Evolutionary conservation across 1,140 invertebrate genomes (phyloP), one percentile per base, ranked within the genome.

Genomic region (Drosophila aff.): DNA sequence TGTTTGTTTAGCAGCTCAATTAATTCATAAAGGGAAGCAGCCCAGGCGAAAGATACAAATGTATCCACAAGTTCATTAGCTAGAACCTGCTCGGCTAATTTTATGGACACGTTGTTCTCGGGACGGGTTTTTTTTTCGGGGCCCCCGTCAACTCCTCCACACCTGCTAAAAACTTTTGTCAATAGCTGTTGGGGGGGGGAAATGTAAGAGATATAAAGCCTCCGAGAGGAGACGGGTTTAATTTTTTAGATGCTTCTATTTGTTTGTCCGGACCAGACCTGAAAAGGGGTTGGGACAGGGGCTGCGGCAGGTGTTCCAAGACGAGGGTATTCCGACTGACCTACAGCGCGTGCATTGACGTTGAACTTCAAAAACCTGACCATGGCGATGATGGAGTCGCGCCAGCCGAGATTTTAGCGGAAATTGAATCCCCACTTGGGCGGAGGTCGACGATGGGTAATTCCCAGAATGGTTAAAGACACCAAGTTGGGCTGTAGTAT

Each of bases 291-390:
- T 5, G 11, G 64, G 33, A 1, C 4, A 38, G 38, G 72, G 41
- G 55, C 52, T 23, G 7, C 31, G 67, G 18, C 31, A 41, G 36
- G 18, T 43, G 46, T 40, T 57, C 21, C 21, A 5, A n/a, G 53
- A 40, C 36, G 53, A 26, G 36, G 36, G 33, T 26, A 62, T 36
- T 58, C 33, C 59, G 36, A 47, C 43, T 76, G 80, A 85, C 84
- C 85, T 89, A 87, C 84, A 90, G 71, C 69, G 81, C 85, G 81
- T 89, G 61, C 84, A 63, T 87, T 85, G 81, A 84, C 81, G 81
- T 46, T 71, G 52, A 72, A 58, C 62, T 65, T 55, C 23, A 49
- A 36, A 77, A 53, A 59, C 53, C 57, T 77, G 76, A 64, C 81
- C 76, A 55, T 84, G 81, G 58, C 44, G 38, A 41, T n/a, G 53